Conservation (phyloP, 2,797 vertebrate species). For the Varecia variegata region DNA sequence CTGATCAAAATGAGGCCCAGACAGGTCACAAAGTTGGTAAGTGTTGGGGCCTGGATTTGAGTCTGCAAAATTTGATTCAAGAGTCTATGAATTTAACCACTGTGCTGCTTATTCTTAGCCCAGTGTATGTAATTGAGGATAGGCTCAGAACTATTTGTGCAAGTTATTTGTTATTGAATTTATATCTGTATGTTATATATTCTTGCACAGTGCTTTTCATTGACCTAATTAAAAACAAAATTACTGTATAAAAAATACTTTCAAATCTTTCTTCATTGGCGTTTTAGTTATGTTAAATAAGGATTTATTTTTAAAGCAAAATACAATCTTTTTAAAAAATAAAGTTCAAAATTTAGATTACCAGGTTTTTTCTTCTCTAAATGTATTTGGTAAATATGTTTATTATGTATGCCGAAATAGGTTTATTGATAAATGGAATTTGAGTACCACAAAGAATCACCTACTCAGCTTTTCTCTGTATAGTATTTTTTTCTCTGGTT, state of each 20-base stretch:
- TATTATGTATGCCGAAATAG: neutral
- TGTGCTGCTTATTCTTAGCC: neutral
- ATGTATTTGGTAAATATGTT: neutral
- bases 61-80: neutral
- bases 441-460: neutral
- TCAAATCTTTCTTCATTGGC: neutral
- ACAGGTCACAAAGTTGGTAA: neutral
- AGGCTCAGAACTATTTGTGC: neutral
- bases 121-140: neutral
- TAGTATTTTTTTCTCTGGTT: neutral
- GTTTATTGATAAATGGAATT: neutral
- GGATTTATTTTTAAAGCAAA: slow-evolving; percentile 31
- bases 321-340: neutral
- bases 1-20: neutral
- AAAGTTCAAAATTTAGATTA: slow-evolving; percentile 27
- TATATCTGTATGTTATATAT: neutral
- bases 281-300: neutral
- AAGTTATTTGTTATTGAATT: neutral
- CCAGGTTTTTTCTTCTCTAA: neutral
- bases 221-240: neutral
- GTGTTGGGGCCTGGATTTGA: neutral
- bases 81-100: neutral
- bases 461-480: neutral
- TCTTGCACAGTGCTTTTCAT: neutral
- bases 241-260: neutral